phyloP scores from a whole-genome alignment of 2,113 vertebrate genomes.

The Tragelaphus buxtoni region DNA sequence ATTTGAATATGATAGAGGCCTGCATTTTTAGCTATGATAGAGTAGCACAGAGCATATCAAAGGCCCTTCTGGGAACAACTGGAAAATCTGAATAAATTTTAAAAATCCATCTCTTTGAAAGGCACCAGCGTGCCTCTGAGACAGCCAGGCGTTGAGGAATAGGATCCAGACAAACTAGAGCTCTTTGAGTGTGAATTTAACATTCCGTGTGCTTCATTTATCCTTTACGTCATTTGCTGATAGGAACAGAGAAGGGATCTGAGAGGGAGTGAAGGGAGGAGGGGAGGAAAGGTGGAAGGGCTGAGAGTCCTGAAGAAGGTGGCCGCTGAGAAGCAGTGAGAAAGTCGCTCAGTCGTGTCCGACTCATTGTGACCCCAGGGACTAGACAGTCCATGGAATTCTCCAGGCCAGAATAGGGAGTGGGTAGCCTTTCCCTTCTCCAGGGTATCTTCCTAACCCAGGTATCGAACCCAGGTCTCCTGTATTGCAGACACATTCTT shows the following conservation, averaged over 20 bases:
- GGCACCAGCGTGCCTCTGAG: neutral
- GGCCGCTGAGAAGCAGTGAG: neutral
- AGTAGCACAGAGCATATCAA: neutral
- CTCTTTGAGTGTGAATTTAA: neutral
- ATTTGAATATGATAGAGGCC: neutral
- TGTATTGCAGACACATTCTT: neutral
- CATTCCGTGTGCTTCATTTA: neutral
- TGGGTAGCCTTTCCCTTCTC: neutral
- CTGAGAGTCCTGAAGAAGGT: neutral
- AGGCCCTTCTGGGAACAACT: neutral
- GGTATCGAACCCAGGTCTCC: neutral
- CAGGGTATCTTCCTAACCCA: neutral
- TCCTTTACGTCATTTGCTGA: neutral
- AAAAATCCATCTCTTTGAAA: neutral
- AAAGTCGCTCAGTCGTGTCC: accelerated
- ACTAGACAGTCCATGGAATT: neutral
- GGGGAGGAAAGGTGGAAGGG: too few species aligned
- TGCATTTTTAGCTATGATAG: neutral
- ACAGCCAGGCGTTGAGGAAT: neutral
- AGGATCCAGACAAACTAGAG: neutral
- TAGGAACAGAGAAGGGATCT: neutral
- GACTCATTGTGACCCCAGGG: neutral
- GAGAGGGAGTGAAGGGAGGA: neutral
- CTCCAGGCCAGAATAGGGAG: neutral
- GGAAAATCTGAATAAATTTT: neutral